Evolutionary conservation across 1,140 invertebrate genomes (phyloP), one percentile per base, ranked within the genome.

Genomic region (Drosophila quadrilineata): DNA sequence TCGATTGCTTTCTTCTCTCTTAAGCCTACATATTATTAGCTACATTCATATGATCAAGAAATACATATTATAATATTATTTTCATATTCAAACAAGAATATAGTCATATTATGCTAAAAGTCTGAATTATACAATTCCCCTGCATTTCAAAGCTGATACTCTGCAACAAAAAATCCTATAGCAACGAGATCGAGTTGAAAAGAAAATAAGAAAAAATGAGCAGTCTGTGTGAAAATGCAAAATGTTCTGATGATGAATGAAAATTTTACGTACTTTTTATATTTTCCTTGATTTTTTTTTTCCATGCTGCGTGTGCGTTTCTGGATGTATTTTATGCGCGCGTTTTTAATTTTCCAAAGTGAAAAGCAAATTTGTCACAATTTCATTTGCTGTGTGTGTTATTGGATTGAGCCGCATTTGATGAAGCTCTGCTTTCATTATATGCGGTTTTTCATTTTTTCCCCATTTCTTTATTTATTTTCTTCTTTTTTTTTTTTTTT

Each of bases 361-460:
- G 76, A 82, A 82, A 84, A 84, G 77, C 77, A 82, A 82, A 82
- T 82, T 82, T 82, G 76, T 82, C 76, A 73, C 76, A 82, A 62
- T 80, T 80, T 73, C 63, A 57, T 80, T 71, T 49, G 46, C 53
- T 54, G 49, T 41, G 38, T 65, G 59, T 57, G 71, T 71, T 82
- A 75, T 75, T 80, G 75, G 71, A 71, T 82, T 82, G 76, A 67
- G 71, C 41, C 62, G 75, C 71, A 75, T 75, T 80, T 80, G 75
- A 75, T 82, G 60, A 75, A 33, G 75, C 67, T 49, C 54, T 50
- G 36, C 45, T 43, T 65, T 58, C 62, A 65, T 65, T 65, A 59
- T 65, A 50, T 41, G 35, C 26, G 28, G 35, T 58, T 58, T 62
- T 45, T 63, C 40, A 28, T 38, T 50, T 60, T 41, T 43, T 53